These are phyloP conservation scores for Haplochromis vanheusdeni DNA, from an alignment of 2,113 vertebrate species.

Conservation along the genomic window DNA sequence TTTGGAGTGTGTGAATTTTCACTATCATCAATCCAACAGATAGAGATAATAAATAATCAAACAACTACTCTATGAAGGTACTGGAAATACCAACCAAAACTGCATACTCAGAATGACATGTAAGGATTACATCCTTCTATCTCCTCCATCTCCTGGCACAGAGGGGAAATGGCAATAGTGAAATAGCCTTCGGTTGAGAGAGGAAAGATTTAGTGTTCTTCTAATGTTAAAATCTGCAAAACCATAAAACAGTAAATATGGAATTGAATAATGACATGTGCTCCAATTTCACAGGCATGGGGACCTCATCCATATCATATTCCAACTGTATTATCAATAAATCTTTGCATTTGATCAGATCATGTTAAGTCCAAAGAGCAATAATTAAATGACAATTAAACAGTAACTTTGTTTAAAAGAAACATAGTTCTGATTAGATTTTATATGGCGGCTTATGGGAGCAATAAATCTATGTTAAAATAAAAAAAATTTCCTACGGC, in stretches of 20 bases:
- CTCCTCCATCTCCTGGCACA: rapidly evolving
- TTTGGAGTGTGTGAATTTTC: not conserved
- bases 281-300: not conserved
- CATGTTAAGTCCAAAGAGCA: not conserved
- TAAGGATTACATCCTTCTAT: not conserved
- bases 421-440: not conserved
- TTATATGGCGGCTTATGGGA: not conserved
- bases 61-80: not conserved
- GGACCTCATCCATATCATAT: not conserved
- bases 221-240: conserved; percentile 2
- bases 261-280: conserved; percentile 26
- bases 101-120: not conserved
- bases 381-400: not conserved
- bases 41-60: not conserved
- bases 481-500: not conserved
- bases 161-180: not conserved
- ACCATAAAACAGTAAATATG: conserved; percentile 37
- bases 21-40: not conserved
- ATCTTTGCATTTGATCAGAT: not conserved
- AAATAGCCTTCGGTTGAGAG: not conserved
- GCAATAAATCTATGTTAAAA: not conserved
- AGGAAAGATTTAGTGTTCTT: not conserved
- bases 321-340: conserved; percentile 34
- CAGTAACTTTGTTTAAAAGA: not conserved
- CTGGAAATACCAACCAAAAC: not conserved